phyloP scores from a whole-genome alignment of 2,113 vertebrate genomes.

The Dicerorhinus sumatrensis region DNA sequence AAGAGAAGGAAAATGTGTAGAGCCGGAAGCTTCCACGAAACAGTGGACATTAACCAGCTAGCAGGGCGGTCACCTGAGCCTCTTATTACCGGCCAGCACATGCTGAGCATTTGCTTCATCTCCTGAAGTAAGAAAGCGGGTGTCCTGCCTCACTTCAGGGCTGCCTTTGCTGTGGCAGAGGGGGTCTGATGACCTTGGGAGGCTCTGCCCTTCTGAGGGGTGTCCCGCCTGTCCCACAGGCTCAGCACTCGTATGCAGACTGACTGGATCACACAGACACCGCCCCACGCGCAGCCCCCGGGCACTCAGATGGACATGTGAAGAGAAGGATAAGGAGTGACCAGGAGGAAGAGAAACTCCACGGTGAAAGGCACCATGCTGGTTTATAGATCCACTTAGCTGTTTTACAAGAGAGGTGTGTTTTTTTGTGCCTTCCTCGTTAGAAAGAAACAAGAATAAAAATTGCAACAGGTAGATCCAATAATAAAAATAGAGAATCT shows the following conservation, averaged over 20 bases:
- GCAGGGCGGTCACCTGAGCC: rapidly evolving
- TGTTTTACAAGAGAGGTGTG: background rate
- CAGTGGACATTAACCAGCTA: background rate
- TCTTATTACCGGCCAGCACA: rapidly evolving
- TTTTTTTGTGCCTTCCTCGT: background rate
- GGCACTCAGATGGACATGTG: rapidly evolving
- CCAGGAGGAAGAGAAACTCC: background rate
- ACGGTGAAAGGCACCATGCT: background rate
- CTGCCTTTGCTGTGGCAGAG: background rate
- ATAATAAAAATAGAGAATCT: background rate
- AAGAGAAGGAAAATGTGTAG: background rate
- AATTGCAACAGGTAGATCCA: background rate
- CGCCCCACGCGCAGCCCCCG: rapidly evolving
- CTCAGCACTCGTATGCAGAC: rapidly evolving
- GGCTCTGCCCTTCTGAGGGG: background rate
- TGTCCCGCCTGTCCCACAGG: background rate
- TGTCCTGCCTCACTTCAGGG: background rate
- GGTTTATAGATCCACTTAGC: background rate
- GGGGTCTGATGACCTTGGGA: background rate
- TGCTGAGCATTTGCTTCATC: background rate
- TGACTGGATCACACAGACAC: rapidly evolving
- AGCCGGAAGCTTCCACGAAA: background rate
- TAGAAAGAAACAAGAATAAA: slow-evolving; percentile 5
- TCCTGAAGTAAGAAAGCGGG: background rate
- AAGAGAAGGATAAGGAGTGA: background rate